Conservation (phyloP, 1,140 invertebrate species). For the Drosophila cardini region DNA sequence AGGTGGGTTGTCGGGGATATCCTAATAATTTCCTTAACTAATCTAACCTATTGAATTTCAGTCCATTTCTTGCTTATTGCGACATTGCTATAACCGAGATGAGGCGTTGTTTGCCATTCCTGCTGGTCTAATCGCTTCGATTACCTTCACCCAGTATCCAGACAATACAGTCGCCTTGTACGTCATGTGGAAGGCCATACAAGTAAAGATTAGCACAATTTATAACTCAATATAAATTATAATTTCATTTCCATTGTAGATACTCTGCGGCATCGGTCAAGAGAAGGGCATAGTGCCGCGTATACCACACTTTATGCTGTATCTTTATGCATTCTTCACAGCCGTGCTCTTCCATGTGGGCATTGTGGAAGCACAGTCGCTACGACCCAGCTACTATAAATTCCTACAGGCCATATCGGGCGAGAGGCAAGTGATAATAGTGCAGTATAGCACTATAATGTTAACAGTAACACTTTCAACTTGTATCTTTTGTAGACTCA, state of each 20-base stretch:
- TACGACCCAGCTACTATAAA: conserved; percentile 93
- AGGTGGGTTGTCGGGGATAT: conserved; percentile 83
- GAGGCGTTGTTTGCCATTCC: conserved; percentile 87
- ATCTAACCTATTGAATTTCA: conserved; percentile 59
- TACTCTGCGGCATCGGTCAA: conserved; percentile 87
- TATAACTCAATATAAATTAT: neutral
- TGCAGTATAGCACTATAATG: neutral
- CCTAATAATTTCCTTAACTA: neutral
- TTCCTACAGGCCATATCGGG: conserved; percentile 91
- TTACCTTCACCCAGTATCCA: conserved; percentile 88
- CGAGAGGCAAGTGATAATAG: conserved; percentile 85
- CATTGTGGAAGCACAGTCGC: conserved; percentile 91
- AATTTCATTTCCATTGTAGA: conserved; percentile 77
- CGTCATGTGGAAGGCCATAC: conserved; percentile 90
- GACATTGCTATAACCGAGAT: conserved; percentile 86
- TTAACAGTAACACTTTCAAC: conserved; percentile 35
- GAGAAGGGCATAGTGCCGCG: conserved; percentile 86
- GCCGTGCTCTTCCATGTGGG: conserved; percentile 92
- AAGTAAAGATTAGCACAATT: conserved; percentile 76
- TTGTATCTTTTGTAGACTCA: conserved; percentile 54
- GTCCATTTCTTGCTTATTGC: conserved; percentile 87
- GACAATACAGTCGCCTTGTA: conserved; percentile 89
- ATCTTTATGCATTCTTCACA: conserved; percentile 92
- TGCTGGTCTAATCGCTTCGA: conserved; percentile 88
- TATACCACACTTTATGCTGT: conserved; percentile 87